These are phyloP conservation scores for Eremobia ochroleuca DNA, from an alignment of 2,888 invertebrate genomes.

Conservation along the genomic window DNA sequence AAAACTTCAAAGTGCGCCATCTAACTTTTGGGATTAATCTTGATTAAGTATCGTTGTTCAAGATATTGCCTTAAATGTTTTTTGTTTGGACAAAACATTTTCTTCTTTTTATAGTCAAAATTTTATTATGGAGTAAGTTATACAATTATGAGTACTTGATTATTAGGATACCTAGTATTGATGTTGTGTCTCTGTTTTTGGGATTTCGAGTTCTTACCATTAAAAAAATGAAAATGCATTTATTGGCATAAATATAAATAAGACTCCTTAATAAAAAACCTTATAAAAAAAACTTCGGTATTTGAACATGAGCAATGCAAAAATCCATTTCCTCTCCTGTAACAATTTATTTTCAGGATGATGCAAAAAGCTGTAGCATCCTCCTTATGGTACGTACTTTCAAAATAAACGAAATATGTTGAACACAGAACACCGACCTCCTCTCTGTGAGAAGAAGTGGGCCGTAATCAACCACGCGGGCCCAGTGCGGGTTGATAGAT, in stretches of 20 bases:
- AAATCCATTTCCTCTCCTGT: not conserved
- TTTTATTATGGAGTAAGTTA: slow-evolving; percentile 8
- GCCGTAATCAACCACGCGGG: not conserved
- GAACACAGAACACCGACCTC: not conserved
- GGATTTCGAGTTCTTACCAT: not conserved
- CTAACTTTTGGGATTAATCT: slow-evolving; percentile 58
- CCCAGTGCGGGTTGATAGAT: not conserved
- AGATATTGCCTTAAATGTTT: slow-evolving; percentile 49
- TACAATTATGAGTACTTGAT: slow-evolving; percentile 1
- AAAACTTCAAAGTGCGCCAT: slow-evolving; percentile 52
- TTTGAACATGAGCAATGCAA: not conserved
- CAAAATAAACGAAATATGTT: not conserved
- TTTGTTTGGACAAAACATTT: slow-evolving; percentile 34
- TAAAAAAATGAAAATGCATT: too few species aligned
- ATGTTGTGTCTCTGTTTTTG: not conserved
- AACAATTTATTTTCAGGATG: not conserved
- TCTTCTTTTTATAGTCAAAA: slow-evolving; percentile 7
- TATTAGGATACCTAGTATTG: not conserved
- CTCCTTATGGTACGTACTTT: not conserved
- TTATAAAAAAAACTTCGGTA: not conserved
- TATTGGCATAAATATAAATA: not conserved
- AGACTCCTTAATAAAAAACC: not conserved
- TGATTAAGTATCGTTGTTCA: slow-evolving; percentile 57
- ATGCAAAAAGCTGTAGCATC: not conserved
- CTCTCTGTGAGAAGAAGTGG: not conserved